Evolutionary conservation across 2,888 invertebrate genomes (phyloP), one percentile per base, ranked within the genome.

Genomic region (Itoplectis maculator): DNA sequence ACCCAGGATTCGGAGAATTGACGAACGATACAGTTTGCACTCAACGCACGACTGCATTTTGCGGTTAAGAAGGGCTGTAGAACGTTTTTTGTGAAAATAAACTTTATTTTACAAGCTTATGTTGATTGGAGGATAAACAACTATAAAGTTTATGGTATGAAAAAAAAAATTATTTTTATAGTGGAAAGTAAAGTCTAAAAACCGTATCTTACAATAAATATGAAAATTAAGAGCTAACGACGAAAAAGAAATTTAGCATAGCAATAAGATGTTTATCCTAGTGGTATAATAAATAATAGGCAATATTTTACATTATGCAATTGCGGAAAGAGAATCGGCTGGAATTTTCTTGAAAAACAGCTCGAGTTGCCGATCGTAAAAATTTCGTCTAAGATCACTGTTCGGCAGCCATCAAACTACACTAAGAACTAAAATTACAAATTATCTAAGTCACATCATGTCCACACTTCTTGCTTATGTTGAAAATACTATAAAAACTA

Each of bases 1-100:
- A 82, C 45, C 51, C 35, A 6, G 81, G 81, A 54, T 90, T 89
- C 73, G 29, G 84, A 13, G 88, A 90, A 42, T 66, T 81, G 35
- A 88, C 90, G 0, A 87, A 35, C 47, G 84, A 87, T 45, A 69
- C 83, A 8, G 65, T 87, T n/a, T 90, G 89, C 47, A 90, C 90
- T 0, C 89, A 90, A 72, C 86, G 87, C 15, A 86, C 85, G 35
- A 89, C 86, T 81, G 88, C 87, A n/a, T 47, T 82, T 23, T 87
- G 86, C 63, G 40, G 66, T 56, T 87, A 79, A 76, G 47, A 45
- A 65, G n/a, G n/a, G n/a, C 4, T 9, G 0, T 7, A 45, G 20
- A 45, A 20, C 23, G 2, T 29, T 23, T 29, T 23, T 23, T 11
- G 3, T 13, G 13, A 11, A 56, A 56, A 56, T 35, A 56, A 56